Evolutionary conservation across 1,140 invertebrate genomes (phyloP).

Genomic region (Sinella curviseta): DNA sequence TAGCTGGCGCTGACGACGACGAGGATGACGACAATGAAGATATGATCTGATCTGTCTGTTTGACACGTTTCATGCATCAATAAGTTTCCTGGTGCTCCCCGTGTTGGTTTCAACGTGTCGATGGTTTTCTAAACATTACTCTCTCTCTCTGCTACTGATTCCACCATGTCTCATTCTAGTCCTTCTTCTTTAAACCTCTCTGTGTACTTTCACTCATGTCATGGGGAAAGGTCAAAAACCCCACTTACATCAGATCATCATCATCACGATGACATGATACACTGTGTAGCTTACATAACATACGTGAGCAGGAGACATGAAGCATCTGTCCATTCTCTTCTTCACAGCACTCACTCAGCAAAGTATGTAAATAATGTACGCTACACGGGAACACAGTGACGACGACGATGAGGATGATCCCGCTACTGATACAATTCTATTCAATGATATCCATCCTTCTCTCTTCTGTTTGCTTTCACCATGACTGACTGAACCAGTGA

Average conservation of each 20-base stretch:
- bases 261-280: not conserved
- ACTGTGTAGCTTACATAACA: too few species aligned
- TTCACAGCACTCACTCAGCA: not conserved
- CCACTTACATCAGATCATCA: not conserved
- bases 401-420: not conserved
- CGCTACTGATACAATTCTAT: not conserved
- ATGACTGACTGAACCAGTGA: not conserved
- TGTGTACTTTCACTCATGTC: not conserved
- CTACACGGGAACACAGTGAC: not conserved
- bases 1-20: too few species aligned
- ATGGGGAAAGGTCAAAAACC: slow-evolving; percentile 19
- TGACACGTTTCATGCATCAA: not conserved
- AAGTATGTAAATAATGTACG: not conserved
- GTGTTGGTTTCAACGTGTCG: too few species aligned
- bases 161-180: too few species aligned
- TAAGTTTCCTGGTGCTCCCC: not conserved
- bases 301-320: not conserved
- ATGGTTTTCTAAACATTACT: too few species aligned
- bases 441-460: not conserved
- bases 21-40: too few species aligned
- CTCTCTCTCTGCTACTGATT: too few species aligned
- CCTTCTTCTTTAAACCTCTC: too few species aligned
- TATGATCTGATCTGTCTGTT: not conserved
- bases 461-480: not conserved
- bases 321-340: not conserved